Conservation (phyloP, 2,797 vertebrate species). For the Hippocampus kuda region DNA sequence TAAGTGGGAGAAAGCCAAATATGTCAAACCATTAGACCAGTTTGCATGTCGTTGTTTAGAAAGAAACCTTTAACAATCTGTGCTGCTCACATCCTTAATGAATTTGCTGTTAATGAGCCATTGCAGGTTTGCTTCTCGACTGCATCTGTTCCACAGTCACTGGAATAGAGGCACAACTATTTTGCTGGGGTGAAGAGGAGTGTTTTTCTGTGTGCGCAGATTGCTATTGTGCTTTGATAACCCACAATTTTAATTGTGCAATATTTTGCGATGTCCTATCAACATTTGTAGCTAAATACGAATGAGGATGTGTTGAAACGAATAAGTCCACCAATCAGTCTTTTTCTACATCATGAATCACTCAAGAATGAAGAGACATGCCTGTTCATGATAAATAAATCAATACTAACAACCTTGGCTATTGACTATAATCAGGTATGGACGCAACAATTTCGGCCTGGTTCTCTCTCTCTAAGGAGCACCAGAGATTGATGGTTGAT, state of each 20-base stretch:
- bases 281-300: neutral
- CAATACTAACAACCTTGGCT: no score
- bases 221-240: neutral
- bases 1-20: neutral
- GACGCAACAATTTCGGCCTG: no score
- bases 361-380: no score
- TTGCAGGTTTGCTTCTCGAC: slow-evolving; percentile 17
- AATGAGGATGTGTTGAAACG: no score
- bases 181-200: neutral
- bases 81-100: slow-evolving; percentile 16
- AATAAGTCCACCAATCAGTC: no score
- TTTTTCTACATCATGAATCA: no score
- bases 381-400: no score
- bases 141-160: slow-evolving; percentile 11
- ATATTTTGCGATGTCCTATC: neutral
- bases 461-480: no score
- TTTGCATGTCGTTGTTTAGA: neutral
- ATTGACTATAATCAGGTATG: no score
- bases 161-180: slow-evolving; percentile 8
- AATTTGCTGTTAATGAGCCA: slow-evolving; percentile 29
- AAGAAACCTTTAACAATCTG: slow-evolving; percentile 7
- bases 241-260: neutral
- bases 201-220: slow-evolving; percentile 15
- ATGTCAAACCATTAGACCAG: slow-evolving; percentile 14
- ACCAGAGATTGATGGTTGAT: no score